Evolutionary conservation across 2,113 vertebrate genomes (phyloP).

Genomic region (Psephotus haematonotus): DNA sequence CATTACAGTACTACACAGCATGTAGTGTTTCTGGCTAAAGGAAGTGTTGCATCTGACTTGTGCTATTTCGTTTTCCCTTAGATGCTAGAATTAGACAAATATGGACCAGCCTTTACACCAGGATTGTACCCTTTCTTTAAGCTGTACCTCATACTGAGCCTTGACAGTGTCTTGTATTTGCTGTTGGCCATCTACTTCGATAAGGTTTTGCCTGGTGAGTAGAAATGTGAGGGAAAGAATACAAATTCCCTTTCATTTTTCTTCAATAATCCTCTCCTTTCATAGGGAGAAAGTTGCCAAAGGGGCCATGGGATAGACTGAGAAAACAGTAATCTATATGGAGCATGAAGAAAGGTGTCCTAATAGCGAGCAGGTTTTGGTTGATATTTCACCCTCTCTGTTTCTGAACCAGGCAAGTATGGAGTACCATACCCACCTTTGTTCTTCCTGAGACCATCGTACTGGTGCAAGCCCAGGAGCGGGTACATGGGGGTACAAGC

Average conservation of each 20-base stretch:
- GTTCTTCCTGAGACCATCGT: slow-evolving; percentile 84
- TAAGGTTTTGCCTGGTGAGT: slow-evolving; percentile 85
- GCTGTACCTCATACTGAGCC: slow-evolving; percentile 74
- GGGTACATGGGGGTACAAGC: slow-evolving; percentile 9
- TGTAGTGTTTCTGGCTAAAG: background rate
- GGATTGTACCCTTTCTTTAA: slow-evolving; percentile 77
- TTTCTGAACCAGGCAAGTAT: slow-evolving; percentile 77
- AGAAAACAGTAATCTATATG: background rate
- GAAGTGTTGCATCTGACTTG: background rate
- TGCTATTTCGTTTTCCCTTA: slow-evolving; percentile 22
- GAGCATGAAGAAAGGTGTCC: background rate
- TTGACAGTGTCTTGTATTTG: slow-evolving; percentile 86
- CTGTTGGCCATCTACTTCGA: slow-evolving; percentile 86
- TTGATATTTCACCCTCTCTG: background rate
- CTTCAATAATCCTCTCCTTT: background rate
- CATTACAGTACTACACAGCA: background rate
- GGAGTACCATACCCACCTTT: slow-evolving; percentile 74
- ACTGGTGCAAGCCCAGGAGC: slow-evolving; percentile 76
- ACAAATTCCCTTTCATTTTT: background rate
- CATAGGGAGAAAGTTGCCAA: background rate
- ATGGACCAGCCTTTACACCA: slow-evolving; percentile 62
- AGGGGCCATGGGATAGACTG: background rate
- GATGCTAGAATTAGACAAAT: slow-evolving; percentile 82
- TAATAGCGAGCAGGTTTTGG: fast-evolving
- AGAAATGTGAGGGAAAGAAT: background rate